Evolutionary conservation across 1,140 invertebrate species (phyloP), one percentile per base, ranked within the genome.

Genomic region (Aethina tumida): DNA sequence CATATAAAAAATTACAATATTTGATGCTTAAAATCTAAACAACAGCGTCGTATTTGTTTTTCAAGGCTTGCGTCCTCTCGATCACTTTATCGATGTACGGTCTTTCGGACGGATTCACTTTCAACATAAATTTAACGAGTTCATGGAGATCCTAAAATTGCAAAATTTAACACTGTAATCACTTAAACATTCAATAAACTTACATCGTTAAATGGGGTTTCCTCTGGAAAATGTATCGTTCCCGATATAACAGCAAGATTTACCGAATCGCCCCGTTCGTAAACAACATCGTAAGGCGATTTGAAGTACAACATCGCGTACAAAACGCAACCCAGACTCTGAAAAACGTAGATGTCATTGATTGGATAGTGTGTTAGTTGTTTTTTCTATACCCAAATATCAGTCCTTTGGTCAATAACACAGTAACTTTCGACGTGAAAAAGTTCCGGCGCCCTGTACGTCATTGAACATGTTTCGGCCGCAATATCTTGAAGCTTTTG

Each of bases 251-350:
- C 83, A 39, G 87, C 87, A 39, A 93, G 63, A 15, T 87, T 86
- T 3, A 93, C 81, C 47, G 84, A 89, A 56, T 90, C 86, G 2
- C 88, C 87, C 52, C 81, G 68, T 62, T 90, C 84, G 56, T 91
- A 84, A 8, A 86, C 79, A 14, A 73, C 66, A 60, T 93, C 87
- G 65, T 84, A 93, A 1, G 88, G 88, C 19, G 84, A 87, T 59
- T 83, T 84, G 45, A 84, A 84, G 53, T 81, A 91, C 46, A 84
- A 84, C 62, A 91, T 65, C 2, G 86, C 86, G 65, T 87, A 92
- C 6, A 92, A 60, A 40, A 87, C 65, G 62, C 87, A 92, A 16
- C 87, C 88, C 45, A 93, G 64, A 35, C 84, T 89, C 86, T 91
- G 58, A 44, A 76, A 69, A 36, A 43, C 42, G 10, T 12, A 28